phyloP scores from a whole-genome alignment of 2,888 invertebrate species.

The Tenthredo livida region DNA sequence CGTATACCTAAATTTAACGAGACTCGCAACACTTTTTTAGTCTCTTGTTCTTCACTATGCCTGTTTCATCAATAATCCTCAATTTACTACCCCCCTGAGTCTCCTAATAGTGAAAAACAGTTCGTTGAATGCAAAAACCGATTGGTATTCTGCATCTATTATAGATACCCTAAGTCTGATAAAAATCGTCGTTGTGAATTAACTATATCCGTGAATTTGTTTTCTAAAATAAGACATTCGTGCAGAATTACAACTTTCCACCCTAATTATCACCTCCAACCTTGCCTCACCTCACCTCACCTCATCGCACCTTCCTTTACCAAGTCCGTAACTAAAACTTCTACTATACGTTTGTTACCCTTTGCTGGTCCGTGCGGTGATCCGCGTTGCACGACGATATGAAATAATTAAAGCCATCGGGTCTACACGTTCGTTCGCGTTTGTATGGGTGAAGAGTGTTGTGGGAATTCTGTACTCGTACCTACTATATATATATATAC shows the following conservation, averaged over 20 bases:
- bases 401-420: conserved; percentile 49
- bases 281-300: not conserved
- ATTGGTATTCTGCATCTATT: not conserved
- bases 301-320: not conserved
- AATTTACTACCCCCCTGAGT: too few species aligned
- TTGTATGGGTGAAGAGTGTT: conserved; percentile 1
- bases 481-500: not conserved
- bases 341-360: not conserved
- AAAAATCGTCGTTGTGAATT: not conserved
- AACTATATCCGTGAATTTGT: not conserved
- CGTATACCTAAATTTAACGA: too few species aligned
- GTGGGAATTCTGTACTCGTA: conserved; percentile 5
- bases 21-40: not conserved
- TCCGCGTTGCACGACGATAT: conserved; percentile 42
- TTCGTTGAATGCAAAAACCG: not conserved
- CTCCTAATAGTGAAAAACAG: not conserved
- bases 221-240: not conserved
- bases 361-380: conserved; percentile 17
- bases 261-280: not conserved
- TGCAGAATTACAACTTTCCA: not conserved
- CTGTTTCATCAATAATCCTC: too few species aligned
- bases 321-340: not conserved
- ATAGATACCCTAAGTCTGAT: not conserved
- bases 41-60: too few species aligned
- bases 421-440: not conserved